phyloP scores from a whole-genome alignment of 2,113 vertebrate species.

The Furnarius figulus region DNA sequence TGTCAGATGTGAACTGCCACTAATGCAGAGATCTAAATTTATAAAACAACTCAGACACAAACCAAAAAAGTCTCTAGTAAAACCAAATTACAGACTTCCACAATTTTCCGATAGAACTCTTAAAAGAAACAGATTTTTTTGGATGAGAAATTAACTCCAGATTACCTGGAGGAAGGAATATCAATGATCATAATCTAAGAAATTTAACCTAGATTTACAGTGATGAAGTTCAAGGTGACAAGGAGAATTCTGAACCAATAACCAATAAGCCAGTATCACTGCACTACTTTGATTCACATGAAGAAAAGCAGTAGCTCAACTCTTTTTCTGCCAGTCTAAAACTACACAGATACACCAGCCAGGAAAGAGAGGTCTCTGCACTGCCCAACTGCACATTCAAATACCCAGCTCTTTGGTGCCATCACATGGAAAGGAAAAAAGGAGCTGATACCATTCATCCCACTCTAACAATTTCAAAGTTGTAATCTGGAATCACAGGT shows the following conservation, averaged over 20 bases:
- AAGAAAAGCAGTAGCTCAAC: not conserved
- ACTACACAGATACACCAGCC: not conserved
- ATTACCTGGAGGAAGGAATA: not conserved
- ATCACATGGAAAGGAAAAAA: not conserved
- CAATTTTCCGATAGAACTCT: not conserved
- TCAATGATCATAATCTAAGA: not conserved
- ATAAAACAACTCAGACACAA: not conserved
- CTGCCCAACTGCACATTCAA: not conserved
- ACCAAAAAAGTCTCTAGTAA: not conserved
- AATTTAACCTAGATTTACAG: not conserved
- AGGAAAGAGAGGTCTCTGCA: not conserved
- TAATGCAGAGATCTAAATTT: not conserved
- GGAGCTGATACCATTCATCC: not conserved
- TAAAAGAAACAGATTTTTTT: not conserved
- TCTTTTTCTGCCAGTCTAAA: not conserved
- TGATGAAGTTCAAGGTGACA: not conserved
- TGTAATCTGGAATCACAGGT: not conserved
- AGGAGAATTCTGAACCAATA: not conserved
- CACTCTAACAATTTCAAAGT: not conserved
- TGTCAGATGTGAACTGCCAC: not conserved
- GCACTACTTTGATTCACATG: not conserved
- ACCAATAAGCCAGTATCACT: not conserved
- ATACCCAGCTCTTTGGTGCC: not conserved
- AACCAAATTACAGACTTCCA: not conserved
- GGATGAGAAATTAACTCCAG: not conserved